Evolutionary conservation across 2,888 invertebrate genomes (phyloP), one percentile per base, ranked within the genome.

Genomic region (Calephelis perditalis): DNA sequence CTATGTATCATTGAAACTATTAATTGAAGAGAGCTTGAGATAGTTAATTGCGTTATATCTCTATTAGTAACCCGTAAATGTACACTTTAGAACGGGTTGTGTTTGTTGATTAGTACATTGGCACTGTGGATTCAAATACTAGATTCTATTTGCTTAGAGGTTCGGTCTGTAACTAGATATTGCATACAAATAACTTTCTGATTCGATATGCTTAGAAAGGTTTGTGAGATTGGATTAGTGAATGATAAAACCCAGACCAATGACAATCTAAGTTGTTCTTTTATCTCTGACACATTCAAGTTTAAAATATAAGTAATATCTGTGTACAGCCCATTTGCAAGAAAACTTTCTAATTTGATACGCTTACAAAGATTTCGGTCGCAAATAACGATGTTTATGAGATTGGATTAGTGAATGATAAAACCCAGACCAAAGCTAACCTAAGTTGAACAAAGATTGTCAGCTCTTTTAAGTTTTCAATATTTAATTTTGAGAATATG

Each of bases 281-380:
- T n/a, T n/a, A n/a, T n/a, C n/a, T n/a, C n/a, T n/a, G 4, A 37
- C 12, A 15, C 7, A 49, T 49, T 49, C 26, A 49, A 49, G 26
- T 7, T 8, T 49, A 15, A 8, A 49, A 49, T 49, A 49, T 49
- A 49, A 12, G 47, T 49, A 49, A 49, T 15, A 49, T 60, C 59
- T 61, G 60, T 64, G 61, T 62, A 56, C 45, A 36, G 49, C 62
- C 49, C 59, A 60, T 58, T 63, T 15, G 44, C 44, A 52, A 57
- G 47, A 57, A 56, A 52, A 52, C 52, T 52, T 52, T 49, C 35
- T 52, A 6, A 35, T 52, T 52, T 3, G 35, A 52, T 35, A 35
- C 10, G 35, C 26, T 26, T 26, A 45, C 45, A 11, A 45, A 45
- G 11, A 11, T 45, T 10, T 11, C 44, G 44, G 44, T 44, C 5